These are phyloP conservation scores for Actinopyga echinites DNA, from an alignment of 53 echinoderm and acorn worm species.

Conservation along the genomic window DNA sequence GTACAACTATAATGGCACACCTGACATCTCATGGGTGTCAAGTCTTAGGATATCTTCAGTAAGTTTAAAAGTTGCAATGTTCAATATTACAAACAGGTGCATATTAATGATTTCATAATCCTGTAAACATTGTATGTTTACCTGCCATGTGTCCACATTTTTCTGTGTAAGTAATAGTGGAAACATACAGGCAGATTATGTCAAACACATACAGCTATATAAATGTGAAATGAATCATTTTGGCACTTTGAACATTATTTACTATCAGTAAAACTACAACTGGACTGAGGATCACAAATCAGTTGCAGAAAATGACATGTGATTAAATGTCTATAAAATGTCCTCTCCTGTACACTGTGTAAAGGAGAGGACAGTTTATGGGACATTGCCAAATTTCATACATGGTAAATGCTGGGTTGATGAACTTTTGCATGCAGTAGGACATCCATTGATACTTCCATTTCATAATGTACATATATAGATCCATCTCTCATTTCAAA, in stretches of 20 bases:
- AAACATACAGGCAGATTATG: not conserved
- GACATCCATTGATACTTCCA: constrained; percentile 11
- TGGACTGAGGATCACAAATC: not conserved
- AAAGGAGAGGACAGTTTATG: constrained; percentile 34
- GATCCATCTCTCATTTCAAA: constrained; percentile 2
- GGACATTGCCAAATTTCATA: not conserved
- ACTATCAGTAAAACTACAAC: not conserved
- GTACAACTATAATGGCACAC: not conserved
- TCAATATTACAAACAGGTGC: too few species aligned
- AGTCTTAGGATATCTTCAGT: not conserved
- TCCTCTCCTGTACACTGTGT: constrained; percentile 23
- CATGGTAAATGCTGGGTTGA: constrained; percentile 19
- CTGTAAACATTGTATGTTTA: too few species aligned
- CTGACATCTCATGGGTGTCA: not conserved
- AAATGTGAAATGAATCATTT: not conserved
- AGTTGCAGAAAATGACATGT: not conserved
- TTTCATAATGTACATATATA: not conserved
- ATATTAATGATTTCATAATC: too few species aligned
- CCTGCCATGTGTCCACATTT: too few species aligned
- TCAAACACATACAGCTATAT: not conserved
- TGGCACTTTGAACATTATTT: not conserved
- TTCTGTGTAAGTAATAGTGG: too few species aligned
- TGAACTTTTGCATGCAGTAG: not conserved
- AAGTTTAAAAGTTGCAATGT: too few species aligned
- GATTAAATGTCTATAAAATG: constrained; percentile 13